These are phyloP conservation scores for Agrenia bidenticulata DNA, from an alignment of 2,888 invertebrate genomes.

Conservation along the genomic window DNA sequence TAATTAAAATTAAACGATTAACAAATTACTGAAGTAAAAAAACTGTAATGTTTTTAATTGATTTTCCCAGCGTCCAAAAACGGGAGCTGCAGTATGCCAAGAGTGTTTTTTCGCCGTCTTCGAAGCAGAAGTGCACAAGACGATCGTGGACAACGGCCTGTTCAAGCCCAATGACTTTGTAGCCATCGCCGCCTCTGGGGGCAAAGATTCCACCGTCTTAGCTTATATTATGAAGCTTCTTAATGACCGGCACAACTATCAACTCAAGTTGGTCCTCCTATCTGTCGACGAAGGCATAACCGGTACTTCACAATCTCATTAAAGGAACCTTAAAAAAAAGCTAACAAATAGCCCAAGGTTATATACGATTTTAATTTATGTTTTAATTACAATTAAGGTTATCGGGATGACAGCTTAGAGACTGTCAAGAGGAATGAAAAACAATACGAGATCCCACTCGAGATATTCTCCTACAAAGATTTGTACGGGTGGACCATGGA, in stretches of 20 bases:
- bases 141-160: constrained; percentile 76
- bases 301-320: constrained; percentile 57
- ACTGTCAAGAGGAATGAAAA: constrained; percentile 92
- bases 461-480: constrained; percentile 94
- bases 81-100: constrained; percentile 87
- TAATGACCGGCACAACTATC: constrained; percentile 87
- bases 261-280: constrained; percentile 80
- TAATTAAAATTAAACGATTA: constrained; percentile 2
- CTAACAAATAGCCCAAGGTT: neutral
- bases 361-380: neutral
- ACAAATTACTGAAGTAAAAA: no score
- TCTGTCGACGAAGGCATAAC: constrained; percentile 99
- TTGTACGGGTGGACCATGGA: constrained; percentile 99
- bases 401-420: constrained; percentile 92
- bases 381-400: constrained; percentile 60
- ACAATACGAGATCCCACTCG: constrained; percentile 90
- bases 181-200: constrained; percentile 90
- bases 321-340: neutral
- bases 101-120: constrained; percentile 92
- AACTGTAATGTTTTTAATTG: constrained; percentile 18
- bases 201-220: constrained; percentile 96
- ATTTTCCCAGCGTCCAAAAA: constrained; percentile 75
- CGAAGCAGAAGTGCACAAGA: constrained; percentile 91
- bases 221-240: constrained; percentile 89
- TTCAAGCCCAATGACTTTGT: constrained; percentile 82